Evolutionary conservation across 2,113 vertebrate species (phyloP), one percentile per base, ranked within the genome.

Genomic region (Sisor rabdophorus): DNA sequence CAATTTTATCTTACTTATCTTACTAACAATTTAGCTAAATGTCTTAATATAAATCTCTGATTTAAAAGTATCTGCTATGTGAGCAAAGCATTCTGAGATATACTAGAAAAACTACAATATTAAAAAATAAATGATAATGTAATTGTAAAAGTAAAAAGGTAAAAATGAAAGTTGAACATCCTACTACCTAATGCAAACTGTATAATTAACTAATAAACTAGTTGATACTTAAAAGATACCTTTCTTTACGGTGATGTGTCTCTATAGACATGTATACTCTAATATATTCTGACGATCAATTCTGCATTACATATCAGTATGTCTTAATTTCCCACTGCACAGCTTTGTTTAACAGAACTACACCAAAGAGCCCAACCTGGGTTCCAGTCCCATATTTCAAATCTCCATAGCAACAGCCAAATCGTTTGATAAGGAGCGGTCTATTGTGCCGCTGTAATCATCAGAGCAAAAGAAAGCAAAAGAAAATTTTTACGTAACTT

Each of bases 361-460:
- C 70, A 78, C 72, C 77, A 78, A 78, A 78, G 69, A 78, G 77
- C 70, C 77, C 77, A 78, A 78, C 77, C 77, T 78, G 77, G 69
- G 77, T 64, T 78, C 70, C 77, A 78, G 77, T 78, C 48, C 70
- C 50, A 55, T 63, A 78, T 78, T 78, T 69, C 77, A 78, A 78
- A 78, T 78, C 32, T 63, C 77, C 69, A 78, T 78, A 60, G 77
- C 58, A 78, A 78, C 77, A 78, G 70, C 77, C 69, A 78, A 78
- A 78, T 78, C 77, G 69, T 72, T 78, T 78, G 69, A 78, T 78
- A 70, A 78, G 50, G 77, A 72, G 77, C 20, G 50, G 58, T 78
- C 77, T 78, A 78, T 78, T 78, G 69, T 78, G 77, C 73, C 69
- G 36, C 69, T 73, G 22, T 72, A 77, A 70, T 70, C 75, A 70